Conservation (phyloP, 2,113 vertebrate genomes). For the Noturus placidus region DNA sequence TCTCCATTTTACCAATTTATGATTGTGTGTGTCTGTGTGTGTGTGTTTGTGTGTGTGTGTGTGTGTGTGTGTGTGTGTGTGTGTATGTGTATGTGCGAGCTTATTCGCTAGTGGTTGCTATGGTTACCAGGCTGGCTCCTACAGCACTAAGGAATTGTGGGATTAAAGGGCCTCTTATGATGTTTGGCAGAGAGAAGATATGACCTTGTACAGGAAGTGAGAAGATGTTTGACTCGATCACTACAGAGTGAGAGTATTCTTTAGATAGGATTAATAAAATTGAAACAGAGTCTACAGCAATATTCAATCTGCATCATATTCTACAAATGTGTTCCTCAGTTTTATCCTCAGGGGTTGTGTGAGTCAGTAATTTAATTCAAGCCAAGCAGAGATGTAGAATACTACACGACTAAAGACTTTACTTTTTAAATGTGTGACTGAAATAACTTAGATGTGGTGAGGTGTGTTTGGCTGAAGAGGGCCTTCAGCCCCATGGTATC, state of each 20-base stretch:
- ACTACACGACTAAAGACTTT: neutral
- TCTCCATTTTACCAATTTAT: neutral
- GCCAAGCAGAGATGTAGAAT: neutral
- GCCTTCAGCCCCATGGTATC: neutral
- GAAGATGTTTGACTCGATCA: constrained; percentile 38
- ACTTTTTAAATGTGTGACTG: neutral
- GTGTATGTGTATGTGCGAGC: neutral
- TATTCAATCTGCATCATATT: neutral
- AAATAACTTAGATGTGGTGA: neutral
- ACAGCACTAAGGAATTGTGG: constrained; percentile 57
- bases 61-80: neutral
- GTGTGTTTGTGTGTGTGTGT: neutral
- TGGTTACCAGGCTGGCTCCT: constrained; percentile 61
- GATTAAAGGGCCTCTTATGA: constrained; percentile 58
- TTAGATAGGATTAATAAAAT: neutral
- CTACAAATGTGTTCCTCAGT: neutral
- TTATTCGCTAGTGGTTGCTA: constrained; percentile 56
- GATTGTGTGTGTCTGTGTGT: neutral
- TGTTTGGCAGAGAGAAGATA: constrained; percentile 55
- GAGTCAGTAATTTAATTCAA: neutral
- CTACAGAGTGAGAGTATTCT: neutral
- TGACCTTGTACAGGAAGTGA: constrained; percentile 63
- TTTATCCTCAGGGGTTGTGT: neutral
- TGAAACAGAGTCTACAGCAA: neutral
- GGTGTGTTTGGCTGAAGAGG: neutral